A percentile compares a stretch with the other conserved stretches of the same genome.
These are phyloP conservation scores for Apotomis turbidana DNA, from an alignment of 2,888 invertebrate species.

Conservation along the genomic window DNA sequence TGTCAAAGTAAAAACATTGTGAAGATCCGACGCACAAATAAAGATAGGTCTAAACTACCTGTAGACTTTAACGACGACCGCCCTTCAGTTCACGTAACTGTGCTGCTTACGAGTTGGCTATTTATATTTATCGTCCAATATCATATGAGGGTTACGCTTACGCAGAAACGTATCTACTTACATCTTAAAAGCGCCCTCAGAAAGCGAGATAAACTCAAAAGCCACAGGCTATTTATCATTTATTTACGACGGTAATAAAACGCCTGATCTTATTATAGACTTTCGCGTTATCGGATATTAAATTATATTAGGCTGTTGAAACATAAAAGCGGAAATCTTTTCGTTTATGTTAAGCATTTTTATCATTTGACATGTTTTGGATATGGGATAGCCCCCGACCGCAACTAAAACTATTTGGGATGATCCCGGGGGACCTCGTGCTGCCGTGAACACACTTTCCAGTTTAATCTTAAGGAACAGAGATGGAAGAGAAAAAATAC, in stretches of 20 bases:
- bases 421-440: constrained; percentile 18
- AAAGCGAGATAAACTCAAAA: constrained; percentile 12
- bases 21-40: no score
- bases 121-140: constrained; percentile 17
- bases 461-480: constrained; percentile 28
- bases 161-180: constrained; percentile 14
- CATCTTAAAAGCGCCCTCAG: constrained; percentile 12
- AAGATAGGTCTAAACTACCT: no score
- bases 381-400: constrained; percentile 22
- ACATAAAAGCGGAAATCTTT: constrained; percentile 3
- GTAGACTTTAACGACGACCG: no score
- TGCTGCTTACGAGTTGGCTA: not conserved
- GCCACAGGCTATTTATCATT: constrained; percentile 28
- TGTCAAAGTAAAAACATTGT: no score
- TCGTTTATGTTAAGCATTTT: constrained; percentile 12
- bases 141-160: not conserved
- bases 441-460: constrained; percentile 21
- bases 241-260: constrained; percentile 27
- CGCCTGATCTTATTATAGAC: constrained; percentile 5
- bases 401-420: constrained; percentile 23
- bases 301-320: constrained; percentile 1
- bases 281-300: constrained; percentile 7
- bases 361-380: constrained; percentile 32
- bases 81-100: no score
- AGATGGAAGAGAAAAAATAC: constrained; percentile 26